phyloP scores from a whole-genome alignment of 2,797 vertebrate species.

The Poeciliopsis gracilis region DNA sequence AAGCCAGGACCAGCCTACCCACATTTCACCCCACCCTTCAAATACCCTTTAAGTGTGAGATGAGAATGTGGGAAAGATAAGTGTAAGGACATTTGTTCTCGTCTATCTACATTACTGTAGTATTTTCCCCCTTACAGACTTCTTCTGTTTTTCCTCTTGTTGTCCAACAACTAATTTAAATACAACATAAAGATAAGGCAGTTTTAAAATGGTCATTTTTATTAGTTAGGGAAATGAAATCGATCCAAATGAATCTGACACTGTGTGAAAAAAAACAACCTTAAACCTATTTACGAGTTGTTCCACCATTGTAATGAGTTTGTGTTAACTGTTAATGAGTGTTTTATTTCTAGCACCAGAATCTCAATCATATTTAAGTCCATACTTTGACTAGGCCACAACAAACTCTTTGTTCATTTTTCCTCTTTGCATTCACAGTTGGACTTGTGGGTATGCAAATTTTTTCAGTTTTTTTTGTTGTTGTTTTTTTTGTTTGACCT shows the following conservation, averaged over 20 bases:
- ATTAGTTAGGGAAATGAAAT: background rate
- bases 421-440: background rate
- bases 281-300: background rate
- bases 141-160: background rate
- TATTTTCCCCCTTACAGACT: background rate
- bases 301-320: background rate
- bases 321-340: background rate
- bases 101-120: background rate
- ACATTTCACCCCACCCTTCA: background rate
- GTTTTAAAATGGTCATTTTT: background rate
- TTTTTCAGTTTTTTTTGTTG: background rate
- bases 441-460: background rate
- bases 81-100: background rate
- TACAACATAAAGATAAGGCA: background rate
- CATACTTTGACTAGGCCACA: background rate
- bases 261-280: background rate
- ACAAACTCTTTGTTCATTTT: background rate
- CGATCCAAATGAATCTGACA: background rate
- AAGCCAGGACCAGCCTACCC: background rate
- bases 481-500: background rate
- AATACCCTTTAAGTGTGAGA: background rate
- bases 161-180: background rate
- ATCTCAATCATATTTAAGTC: background rate
- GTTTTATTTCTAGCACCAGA: background rate
- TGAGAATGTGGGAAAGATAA: conserved; percentile 1